These are phyloP conservation scores for Chrysodeixis includens DNA, from an alignment of 2,888 invertebrate species.

Conservation along the genomic window DNA sequence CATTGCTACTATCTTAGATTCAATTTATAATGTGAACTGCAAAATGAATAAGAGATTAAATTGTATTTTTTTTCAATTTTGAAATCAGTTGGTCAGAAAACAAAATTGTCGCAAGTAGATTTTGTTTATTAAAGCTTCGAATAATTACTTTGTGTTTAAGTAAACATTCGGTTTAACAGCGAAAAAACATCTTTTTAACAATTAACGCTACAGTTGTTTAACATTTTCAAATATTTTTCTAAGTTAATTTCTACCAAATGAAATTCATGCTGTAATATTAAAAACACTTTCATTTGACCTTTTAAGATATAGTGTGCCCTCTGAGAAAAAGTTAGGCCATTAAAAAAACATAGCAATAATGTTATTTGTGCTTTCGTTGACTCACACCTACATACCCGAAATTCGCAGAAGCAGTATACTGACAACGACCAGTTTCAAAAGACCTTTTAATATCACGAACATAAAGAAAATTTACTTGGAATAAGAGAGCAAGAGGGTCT, in stretches of 20 bases:
- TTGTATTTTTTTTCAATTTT: too few relatives aligned
- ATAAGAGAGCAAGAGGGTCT: conserved; percentile 11
- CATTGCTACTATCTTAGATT: neutral
- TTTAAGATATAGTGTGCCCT: neutral
- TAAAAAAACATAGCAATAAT: conserved; percentile 17
- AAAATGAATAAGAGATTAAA: too few relatives aligned
- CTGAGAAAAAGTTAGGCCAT: neutral
- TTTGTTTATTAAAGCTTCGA: too few relatives aligned
- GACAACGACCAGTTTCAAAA: conserved; percentile 16
- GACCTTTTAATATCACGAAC: conserved; percentile 1
- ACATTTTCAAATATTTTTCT: too few relatives aligned
- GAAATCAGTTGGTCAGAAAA: too few relatives aligned
- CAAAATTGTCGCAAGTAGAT: too few relatives aligned
- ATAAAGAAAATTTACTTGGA: conserved; percentile 11
- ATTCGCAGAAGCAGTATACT: conserved; percentile 33
- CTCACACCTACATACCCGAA: conserved; percentile 28
- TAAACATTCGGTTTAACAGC: too few relatives aligned
- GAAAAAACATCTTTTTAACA: too few relatives aligned
- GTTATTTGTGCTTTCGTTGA: conserved; percentile 19
- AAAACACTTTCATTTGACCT: neutral
- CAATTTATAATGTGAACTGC: neutral
- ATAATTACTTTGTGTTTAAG: too few relatives aligned
- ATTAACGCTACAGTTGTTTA: too few relatives aligned
- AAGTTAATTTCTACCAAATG: neutral
- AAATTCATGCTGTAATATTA: neutral